phyloP scores from a whole-genome alignment of 1,140 invertebrate genomes.

The Glossosoma conforme region DNA sequence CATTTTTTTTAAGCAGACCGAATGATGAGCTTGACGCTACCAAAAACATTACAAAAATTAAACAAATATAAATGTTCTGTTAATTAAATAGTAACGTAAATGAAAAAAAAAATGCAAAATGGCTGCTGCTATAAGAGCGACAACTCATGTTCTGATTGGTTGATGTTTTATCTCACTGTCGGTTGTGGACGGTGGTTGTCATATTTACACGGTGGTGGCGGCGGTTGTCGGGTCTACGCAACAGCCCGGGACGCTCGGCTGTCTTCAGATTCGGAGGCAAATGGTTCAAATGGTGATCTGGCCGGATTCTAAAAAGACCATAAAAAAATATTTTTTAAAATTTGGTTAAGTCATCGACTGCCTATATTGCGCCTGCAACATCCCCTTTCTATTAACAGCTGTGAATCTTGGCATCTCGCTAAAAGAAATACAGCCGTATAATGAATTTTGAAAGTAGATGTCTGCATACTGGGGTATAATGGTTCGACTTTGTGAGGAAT shows the following conservation, averaged over 20 bases:
- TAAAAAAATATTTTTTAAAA: conserved; percentile 9
- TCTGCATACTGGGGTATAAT: neutral
- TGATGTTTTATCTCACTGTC: too few relatives aligned
- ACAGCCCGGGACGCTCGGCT: conserved; percentile 1
- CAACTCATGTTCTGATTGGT: too few relatives aligned
- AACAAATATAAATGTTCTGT: too few relatives aligned
- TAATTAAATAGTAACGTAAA: too few relatives aligned
- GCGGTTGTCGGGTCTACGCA: too few relatives aligned
- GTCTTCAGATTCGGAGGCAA: conserved; percentile 30
- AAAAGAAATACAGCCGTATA: neutral
- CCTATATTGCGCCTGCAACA: conserved; percentile 4
- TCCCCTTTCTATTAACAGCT: neutral
- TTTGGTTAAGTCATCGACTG: neutral
- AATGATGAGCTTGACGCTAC: too few relatives aligned
- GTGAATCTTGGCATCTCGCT: neutral
- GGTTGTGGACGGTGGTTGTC: too few relatives aligned
- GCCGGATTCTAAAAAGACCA: conserved; percentile 45
- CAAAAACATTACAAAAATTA: too few relatives aligned
- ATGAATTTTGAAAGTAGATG: neutral
- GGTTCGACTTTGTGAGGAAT: neutral
- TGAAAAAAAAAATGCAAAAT: too few relatives aligned
- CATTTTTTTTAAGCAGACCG: too few relatives aligned
- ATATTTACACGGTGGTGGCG: too few relatives aligned
- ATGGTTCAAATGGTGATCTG: conserved; percentile 44
- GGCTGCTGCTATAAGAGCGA: too few relatives aligned